phyloP scores from a whole-genome alignment of 1,140 invertebrate genomes.

The Drosophila parabipectinata region DNA sequence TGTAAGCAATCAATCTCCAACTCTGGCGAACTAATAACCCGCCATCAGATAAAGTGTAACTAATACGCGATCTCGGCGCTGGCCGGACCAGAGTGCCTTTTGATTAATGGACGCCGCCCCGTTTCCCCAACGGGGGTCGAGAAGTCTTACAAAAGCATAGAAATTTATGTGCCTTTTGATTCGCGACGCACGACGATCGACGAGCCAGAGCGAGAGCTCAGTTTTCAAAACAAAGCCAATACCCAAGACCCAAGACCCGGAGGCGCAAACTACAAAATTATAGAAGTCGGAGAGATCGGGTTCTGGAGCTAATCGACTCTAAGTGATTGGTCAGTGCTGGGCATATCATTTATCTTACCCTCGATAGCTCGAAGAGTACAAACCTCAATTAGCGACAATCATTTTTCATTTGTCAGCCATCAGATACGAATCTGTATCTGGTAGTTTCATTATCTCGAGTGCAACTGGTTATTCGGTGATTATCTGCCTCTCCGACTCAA shows the following conservation, averaged over 20 bases:
- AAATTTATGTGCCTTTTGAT: conserved; percentile 69
- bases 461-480: conserved; percentile 46
- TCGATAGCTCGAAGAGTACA: conserved; percentile 1
- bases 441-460: conserved; percentile 13
- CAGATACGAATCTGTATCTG: conserved; percentile 6
- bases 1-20: conserved; percentile 44
- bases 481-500: conserved; percentile 46
- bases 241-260: conserved; percentile 11
- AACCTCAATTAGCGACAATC: conserved; percentile 70
- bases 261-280: conserved; percentile 50
- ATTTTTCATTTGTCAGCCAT: conserved; percentile 61
- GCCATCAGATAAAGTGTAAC: conserved; percentile 65
- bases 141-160: conserved; percentile 50
- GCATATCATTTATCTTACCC: conserved; percentile 68
- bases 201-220: conserved; percentile 3
- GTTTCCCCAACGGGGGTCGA: conserved; percentile 31
- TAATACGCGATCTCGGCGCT: conserved; percentile 56
- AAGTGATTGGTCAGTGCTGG: conserved; percentile 59
- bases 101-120: conserved; percentile 77
- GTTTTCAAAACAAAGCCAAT: conserved; percentile 11
- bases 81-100: conserved; percentile 53
- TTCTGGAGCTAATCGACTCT: conserved; percentile 57
- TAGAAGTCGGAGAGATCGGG: conserved; percentile 45
- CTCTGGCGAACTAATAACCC: conserved; percentile 51
- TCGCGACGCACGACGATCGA: conserved; percentile 55